A percentile compares a stretch with the other conserved stretches of the same genome.
phyloP scores from a whole-genome alignment of 1,140 invertebrate genomes.

The Tetranychus urticae region DNA sequence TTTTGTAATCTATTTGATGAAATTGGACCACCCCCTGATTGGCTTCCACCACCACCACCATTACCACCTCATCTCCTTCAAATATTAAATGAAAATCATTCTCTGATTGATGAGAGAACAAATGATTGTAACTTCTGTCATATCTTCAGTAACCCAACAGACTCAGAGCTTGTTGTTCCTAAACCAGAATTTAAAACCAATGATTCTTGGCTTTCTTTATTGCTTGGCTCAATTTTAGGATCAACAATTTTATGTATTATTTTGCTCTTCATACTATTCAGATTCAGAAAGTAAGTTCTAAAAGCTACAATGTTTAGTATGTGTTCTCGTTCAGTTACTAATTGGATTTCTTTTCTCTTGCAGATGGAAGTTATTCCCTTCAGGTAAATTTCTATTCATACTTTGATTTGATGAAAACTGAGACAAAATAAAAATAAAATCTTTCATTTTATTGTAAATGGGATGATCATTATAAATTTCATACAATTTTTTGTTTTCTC shows the following conservation, averaged over 20 bases:
- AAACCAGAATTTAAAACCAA: neutral
- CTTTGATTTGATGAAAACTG: too few species aligned
- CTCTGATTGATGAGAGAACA: neutral
- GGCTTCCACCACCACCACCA: slow-evolving; percentile 8
- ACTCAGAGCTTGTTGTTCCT: neutral
- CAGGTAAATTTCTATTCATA: neutral
- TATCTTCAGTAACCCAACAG: slow-evolving; percentile 3
- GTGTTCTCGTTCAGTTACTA: too few species aligned
- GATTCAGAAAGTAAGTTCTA: slow-evolving; percentile 6
- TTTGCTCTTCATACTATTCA: slow-evolving; percentile 1
- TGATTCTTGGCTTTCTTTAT: slow-evolving; percentile 7
- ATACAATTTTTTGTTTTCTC: neutral
- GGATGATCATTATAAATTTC: neutral
- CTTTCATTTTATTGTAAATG: neutral
- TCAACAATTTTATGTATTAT: neutral
- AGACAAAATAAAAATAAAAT: too few species aligned
- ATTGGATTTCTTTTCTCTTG: neutral
- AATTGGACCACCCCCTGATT: slow-evolving; percentile 7
- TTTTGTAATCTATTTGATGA: neutral
- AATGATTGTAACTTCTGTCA: slow-evolving; percentile 8
- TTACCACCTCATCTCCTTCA: slow-evolving; percentile 4
- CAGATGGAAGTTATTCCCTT: neutral
- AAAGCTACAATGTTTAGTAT: too few species aligned
- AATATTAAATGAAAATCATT: slow-evolving; percentile 1
- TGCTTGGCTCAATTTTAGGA: neutral